Base-by-base conservation (phyloP, 2,113 vertebrate species). In the Seriola rivoliana region DNA sequence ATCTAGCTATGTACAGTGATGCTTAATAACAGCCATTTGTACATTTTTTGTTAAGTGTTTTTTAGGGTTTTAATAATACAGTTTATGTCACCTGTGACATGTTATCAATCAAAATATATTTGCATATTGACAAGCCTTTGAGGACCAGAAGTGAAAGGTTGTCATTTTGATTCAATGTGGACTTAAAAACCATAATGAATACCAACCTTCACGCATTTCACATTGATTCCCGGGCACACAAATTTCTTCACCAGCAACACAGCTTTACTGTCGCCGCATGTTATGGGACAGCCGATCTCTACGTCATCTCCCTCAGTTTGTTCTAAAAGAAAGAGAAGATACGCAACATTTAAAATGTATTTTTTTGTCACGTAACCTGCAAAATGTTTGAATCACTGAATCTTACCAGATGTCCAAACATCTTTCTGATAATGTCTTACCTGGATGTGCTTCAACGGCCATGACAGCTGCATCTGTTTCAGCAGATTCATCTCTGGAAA, bases 181-280 rank as follows among this genome's bases (percentile, higher is more conserved):
- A 46, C 0, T 25, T 19, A n/a, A 76, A 32, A 68, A 38, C 48
- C 5, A 36, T 3, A 3, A 73, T 3, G 8, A 74, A 74, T 29
- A 84, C 93, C 46, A 48, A 99, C 98, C 97, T 99, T 99, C 5
- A 99, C 98, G 88, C 98, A 99, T 88, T 98, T 99, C 44, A 99
- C 98, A 52, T 99, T 99, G 92, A 99, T 99, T 91, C 98, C 98
- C 0, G 98, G 98, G 80, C 98, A 99, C 40, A 99, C 98, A 78
- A 99, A 99, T 86, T 99, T 99, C 95, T 99, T 99, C 95, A 97
- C 96, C 3, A 99, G 95, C 65, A 99, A 90, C 84, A 99, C 92
- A 50, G 98, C 98, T 95, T 99, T 98, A 89, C 97, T 96, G 87
- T 99, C 98, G 19, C 98, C 98, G 0, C 98, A 99, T 1, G 98